Evolutionary conservation across 1,140 invertebrate species (phyloP), one percentile per base, ranked within the genome.

Genomic region (Tetraneura akinire): DNA sequence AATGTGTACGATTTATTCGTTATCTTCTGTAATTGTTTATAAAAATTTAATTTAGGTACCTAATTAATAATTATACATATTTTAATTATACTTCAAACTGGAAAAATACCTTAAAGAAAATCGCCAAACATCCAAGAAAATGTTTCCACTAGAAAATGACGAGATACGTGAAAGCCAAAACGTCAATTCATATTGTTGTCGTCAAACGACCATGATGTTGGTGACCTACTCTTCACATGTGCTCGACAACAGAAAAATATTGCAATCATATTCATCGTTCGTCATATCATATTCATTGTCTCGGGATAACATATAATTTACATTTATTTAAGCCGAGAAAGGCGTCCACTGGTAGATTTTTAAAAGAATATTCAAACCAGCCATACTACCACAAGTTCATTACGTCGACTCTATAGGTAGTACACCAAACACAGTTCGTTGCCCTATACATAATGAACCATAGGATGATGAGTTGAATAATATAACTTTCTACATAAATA

Each of bases 101-200:
- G 2, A 5, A 57, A 57, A 57, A 26, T 8, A 23, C 21, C 1
- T 11, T 9, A 26, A 57, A 23, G 10, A 26, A n/a, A 57, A 21
- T 6, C n/a, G n/a, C 18, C 5, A 37, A 8, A 68, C 13, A 45
- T 68, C 66, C 21, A 14, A 37, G 32, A 70, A 70, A 49, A 70
- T 49, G 1, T 42, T 68, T 71, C 16, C 8, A 13, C 14, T 51
- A 71, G 23, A 51, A 29, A 71, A 71, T 18, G 14, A 71, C 3
- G 55, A 62, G 74, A 78, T 6, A 71, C 3, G 55, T 47, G 74
- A 78, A 78, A 78, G 74, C 55, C 37, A 62, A 62, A 78, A 37
- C 37, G 23, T 62, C 11, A 16, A 71, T 49, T 71, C 8, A 37
- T 51, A 51, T 16, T 37, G 14, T 60, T 62, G 42, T 78, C 37